Evolutionary conservation across 2,888 invertebrate species (phyloP), one percentile per base, ranked within the genome.

Genomic region (Drosophila flavopinicola): DNA sequence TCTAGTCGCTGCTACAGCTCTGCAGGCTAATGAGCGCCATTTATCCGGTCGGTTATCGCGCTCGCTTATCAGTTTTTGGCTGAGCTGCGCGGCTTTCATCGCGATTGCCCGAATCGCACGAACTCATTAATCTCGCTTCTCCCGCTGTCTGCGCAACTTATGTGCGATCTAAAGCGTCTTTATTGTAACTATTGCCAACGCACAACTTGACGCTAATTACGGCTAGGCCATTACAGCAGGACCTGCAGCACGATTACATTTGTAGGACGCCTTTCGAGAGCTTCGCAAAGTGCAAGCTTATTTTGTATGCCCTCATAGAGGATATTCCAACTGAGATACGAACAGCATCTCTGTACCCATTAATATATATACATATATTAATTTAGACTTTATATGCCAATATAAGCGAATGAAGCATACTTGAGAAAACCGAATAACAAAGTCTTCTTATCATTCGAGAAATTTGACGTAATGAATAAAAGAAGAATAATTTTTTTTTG

Each of bases 71-170:
- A 64, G 65, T 60, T 66, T 17, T 17, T 61, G 44, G 38, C 33
- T 35, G 47, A 56, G 47, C 54, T 61, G 44, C 51, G 70, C 51
- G 70, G 70, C 66, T 82, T 78, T 82, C 78, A 83, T 83, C 79
- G 82, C 83, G 85, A 85, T 85, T 66, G 59, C 53, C 33, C 4
- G 11, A 20, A 20, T 20, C 29, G 20, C n/a, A 32, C 42, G 65
- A 54, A 42, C 30, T 42, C 82, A 79, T 79, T 79, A 80, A 79
- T 79, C 71, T 66, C 33, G 58, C 15, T 56, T 57, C 20, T 2
- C 20, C 20, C 20, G 25, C 41, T 41, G 44, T 30, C 25, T 25
- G 41, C 47, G 56, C 39, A 48, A 52, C 32, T 70, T 64, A 25
- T 37, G 49, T 38, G 33, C 30, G 69, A 49, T 49, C 41, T 66